Conservation (phyloP, 2,888 invertebrate species). For the Zhengitettix transpicula region DNA sequence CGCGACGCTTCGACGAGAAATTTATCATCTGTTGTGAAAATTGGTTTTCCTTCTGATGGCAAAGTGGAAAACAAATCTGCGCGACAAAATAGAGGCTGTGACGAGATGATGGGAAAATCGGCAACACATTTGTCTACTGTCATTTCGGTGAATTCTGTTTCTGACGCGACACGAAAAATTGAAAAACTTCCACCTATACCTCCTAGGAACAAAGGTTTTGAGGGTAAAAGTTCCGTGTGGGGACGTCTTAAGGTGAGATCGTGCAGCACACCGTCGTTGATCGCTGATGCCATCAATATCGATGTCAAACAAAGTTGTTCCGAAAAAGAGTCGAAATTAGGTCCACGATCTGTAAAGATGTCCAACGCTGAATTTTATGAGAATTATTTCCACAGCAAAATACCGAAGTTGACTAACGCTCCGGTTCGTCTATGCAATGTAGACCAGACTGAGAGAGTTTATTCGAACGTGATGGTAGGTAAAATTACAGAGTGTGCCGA, state of each 20-base stretch:
- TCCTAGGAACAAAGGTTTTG: not conserved
- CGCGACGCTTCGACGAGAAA: too few species aligned
- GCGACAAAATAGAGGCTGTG: not conserved
- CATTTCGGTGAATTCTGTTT: slow-evolving; percentile 4
- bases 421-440: slow-evolving; percentile 6
- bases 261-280: not conserved
- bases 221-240: slow-evolving; percentile 4
- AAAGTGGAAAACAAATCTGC: not conserved
- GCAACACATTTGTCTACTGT: slow-evolving; percentile 4
- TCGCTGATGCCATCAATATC: slow-evolving; percentile 1
- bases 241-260: not conserved
- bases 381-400: slow-evolving; percentile 3
- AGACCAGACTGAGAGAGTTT: slow-evolving; percentile 5
- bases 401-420: slow-evolving; percentile 4
- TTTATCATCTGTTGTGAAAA: not conserved
- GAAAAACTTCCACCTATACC: not conserved
- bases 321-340: too few species aligned
- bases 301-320: not conserved
- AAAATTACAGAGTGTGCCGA: not conserved
- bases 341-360: too few species aligned
- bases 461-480: not conserved
- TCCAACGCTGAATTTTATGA: not conserved
- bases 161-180: not conserved
- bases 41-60: slow-evolving; percentile 1
- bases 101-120: not conserved